These are phyloP conservation scores for Tamandua tetradactyla DNA, from an alignment of 2,797 vertebrate genomes.

Conservation along the genomic window DNA sequence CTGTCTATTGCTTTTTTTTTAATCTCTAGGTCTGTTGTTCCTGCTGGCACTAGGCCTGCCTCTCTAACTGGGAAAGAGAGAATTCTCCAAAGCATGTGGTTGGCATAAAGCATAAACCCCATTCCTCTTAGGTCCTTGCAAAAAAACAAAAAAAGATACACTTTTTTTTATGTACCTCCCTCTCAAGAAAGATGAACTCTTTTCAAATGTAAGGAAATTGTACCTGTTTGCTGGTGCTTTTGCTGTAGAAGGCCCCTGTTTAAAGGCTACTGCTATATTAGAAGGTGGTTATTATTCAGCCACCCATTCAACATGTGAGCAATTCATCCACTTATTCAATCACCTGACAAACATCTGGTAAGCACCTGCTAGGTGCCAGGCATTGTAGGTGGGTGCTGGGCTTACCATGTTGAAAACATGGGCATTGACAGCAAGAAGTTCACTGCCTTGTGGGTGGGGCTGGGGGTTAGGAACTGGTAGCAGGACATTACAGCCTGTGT, in stretches of 20 bases:
- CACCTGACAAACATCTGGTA: neutral
- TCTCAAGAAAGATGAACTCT: constrained; percentile 1
- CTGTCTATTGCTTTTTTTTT: neutral
- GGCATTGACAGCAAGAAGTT: neutral
- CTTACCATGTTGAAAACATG: neutral
- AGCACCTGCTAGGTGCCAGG: neutral
- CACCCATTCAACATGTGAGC: neutral
- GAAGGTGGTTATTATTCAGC: neutral
- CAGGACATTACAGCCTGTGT: neutral
- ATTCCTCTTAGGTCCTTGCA: neutral
- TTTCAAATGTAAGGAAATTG: constrained; percentile 34
- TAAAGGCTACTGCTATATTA: neutral
- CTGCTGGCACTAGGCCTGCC: neutral
- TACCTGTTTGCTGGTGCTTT: neutral
- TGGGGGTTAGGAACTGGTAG: neutral
- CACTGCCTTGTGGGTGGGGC: neutral
- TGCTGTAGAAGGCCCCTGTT: neutral
- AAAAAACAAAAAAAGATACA: neutral
- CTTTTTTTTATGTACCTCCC: neutral
- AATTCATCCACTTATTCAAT: neutral
- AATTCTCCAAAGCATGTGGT: constrained; percentile 21
- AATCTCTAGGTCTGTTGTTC: neutral
- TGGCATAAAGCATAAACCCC: neutral
- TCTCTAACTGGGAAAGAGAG: neutral
- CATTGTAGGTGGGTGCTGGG: neutral